A percentile compares a stretch with the other conserved stretches of the same genome.
These are phyloP conservation scores for Urocynchramus pylzowi DNA, from an alignment of 2,113 vertebrate genomes.

Conservation along the genomic window DNA sequence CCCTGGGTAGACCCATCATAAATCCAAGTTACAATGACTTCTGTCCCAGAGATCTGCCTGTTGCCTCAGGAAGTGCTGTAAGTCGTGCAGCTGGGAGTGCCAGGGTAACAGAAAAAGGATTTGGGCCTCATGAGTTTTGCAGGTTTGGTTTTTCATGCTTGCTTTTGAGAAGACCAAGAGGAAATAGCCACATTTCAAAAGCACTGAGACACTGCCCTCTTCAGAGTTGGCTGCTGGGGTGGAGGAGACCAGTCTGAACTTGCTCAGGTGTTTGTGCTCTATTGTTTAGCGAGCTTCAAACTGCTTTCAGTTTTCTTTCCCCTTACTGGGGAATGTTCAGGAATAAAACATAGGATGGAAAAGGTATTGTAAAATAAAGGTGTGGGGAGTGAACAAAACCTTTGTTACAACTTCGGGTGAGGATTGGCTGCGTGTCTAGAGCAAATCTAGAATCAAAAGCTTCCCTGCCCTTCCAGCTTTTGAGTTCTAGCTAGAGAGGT, in stretches of 20 bases:
- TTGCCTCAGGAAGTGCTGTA: slow-evolving; percentile 54
- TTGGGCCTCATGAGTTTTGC: neutral
- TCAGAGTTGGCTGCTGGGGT: neutral
- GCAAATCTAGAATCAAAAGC: neutral
- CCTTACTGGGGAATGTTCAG: neutral
- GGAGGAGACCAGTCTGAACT: neutral
- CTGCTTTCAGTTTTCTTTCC: neutral
- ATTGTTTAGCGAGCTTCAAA: neutral
- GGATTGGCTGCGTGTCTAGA: neutral
- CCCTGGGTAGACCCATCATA: slow-evolving; percentile 71
- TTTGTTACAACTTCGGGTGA: neutral
- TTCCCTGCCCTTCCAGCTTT: neutral
- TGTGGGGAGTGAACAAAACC: neutral
- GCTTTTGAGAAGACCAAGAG: neutral
- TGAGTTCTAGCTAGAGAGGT: neutral
- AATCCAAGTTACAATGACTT: slow-evolving; percentile 70
- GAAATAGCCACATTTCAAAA: neutral
- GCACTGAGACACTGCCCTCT: neutral
- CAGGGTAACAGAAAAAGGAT: neutral
- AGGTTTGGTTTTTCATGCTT: neutral
- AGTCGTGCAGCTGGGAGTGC: slow-evolving; percentile 23
- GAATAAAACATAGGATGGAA: neutral
- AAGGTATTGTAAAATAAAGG: neutral
- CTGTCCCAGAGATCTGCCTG: slow-evolving; percentile 52
- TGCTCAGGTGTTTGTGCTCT: neutral